Conservation (phyloP, 2,797 vertebrate genomes). For the Clarias pachynema region DNA sequence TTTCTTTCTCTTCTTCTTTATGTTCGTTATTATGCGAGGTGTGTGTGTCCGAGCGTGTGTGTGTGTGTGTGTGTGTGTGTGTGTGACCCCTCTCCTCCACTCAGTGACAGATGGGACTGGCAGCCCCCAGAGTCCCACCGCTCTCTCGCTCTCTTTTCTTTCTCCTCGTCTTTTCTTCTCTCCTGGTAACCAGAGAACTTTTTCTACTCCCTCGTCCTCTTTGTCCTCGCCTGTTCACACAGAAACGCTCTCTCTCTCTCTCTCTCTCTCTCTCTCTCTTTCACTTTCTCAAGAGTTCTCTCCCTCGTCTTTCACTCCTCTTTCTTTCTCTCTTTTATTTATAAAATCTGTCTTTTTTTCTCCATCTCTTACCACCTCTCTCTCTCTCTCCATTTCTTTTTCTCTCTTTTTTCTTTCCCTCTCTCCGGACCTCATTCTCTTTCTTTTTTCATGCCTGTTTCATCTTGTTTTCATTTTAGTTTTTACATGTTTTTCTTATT, state of each 20-base stretch:
- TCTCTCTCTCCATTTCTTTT: not conserved
- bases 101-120: slow-evolving; percentile 54
- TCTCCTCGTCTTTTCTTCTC: slow-evolving; percentile 44
- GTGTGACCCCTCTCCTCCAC: slow-evolving; percentile 50
- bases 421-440: not conserved
- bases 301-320: not conserved
- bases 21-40: slow-evolving; percentile 26
- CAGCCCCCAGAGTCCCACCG: slow-evolving; percentile 50
- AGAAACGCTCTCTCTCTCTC: slow-evolving; percentile 19
- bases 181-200: slow-evolving; percentile 54
- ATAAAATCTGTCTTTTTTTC: slow-evolving; percentile 19
- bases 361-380: not conserved
- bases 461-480: not conserved
- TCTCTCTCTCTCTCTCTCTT: slow-evolving; percentile 16
- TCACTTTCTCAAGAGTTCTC: not conserved
- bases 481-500: not conserved
- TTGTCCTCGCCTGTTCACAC: slow-evolving; percentile 36
- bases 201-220: slow-evolving; percentile 45
- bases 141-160: slow-evolving; percentile 40
- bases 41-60: slow-evolving; percentile 16
- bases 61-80: slow-evolving; percentile 30
- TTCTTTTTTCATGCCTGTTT: not conserved
- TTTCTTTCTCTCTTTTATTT: slow-evolving; percentile 1
- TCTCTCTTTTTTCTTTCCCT: not conserved
- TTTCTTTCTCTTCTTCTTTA: slow-evolving; percentile 26